Evolutionary conservation across 2,888 invertebrate genomes (phyloP).

Genomic region (Scaeva pyrastri): DNA sequence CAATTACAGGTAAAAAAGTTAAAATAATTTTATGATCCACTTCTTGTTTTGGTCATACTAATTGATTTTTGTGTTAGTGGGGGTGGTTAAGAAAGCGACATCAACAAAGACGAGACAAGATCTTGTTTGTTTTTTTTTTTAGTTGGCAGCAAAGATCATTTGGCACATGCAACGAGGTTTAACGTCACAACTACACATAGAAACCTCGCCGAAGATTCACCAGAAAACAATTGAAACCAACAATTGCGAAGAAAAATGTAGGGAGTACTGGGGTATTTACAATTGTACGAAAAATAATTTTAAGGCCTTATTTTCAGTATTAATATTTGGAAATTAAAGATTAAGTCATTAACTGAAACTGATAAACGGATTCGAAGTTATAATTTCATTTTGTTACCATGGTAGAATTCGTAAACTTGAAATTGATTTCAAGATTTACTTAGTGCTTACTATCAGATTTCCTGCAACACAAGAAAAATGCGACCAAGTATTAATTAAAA

Average conservation of each 20-base stretch:
- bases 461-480: no score
- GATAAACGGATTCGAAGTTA: no score
- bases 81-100: constrained; percentile 22
- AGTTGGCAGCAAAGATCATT: constrained; percentile 48
- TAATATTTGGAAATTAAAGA: no score
- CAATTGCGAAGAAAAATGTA: constrained; percentile 11
- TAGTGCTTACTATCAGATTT: no score
- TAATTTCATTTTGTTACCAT: no score
- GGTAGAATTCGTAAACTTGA: no score
- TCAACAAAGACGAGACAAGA: constrained; percentile 34
- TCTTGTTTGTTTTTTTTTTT: neutral
- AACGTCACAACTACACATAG: constrained; percentile 46
- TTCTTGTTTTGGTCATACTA: constrained; percentile 61
- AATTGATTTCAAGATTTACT: no score
- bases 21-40: constrained; percentile 34
- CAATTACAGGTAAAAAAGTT: constrained; percentile 56
- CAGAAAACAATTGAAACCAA: constrained; percentile 1
- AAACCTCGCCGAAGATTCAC: constrained; percentile 11
- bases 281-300: no score
- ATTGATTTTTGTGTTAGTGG: neutral
- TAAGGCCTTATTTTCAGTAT: no score
- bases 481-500: no score
- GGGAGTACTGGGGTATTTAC: neutral
- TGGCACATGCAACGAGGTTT: constrained; percentile 51
- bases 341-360: no score